Base-by-base conservation (phyloP, 2,888 invertebrate genomes). In the Eurois occulta region DNA sequence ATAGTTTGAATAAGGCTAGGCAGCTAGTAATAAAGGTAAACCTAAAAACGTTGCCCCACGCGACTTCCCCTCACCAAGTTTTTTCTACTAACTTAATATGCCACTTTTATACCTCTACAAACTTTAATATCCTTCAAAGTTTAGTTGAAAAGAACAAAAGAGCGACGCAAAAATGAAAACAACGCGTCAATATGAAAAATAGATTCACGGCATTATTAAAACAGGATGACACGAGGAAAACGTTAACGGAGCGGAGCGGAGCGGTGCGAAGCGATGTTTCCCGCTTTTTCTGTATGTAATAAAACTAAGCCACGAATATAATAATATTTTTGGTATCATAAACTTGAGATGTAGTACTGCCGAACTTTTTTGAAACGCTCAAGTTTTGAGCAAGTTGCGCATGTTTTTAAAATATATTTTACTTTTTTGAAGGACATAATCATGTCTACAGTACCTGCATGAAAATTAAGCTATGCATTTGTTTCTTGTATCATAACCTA, bases 111-210 rank as follows among this genome's bases (percentile, higher is more conserved):
- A 46, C 2, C 7, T 43, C 35, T 66, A 43, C 16, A 71, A 46
- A 55, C 41, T 77, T 71, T 62, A 76, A 77, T 80, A 76, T 55
- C 21, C 24, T 72, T 80, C 24, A 48, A 41, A 13, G 32, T 43
- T 5, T 35, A 60, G 41, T 43, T 11, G 18, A 67, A 71, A 62
- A 80, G 24, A 68, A 81, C 71, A 68, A 72, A 77, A 81, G 21
- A 72, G 41, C 16, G 46, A 13, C 62, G 48, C 55, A 73, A 64
- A 79, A 73, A 70, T 71, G 58, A 71, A 83, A 75, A 75, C 69
- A 75, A 66, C 35, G 62, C 64, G 83, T 76, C 80, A 65, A 71
- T 80, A 72, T 80, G 62, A 83, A 68, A 72, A 80, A 83, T 74
- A 72, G 60, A 62, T 68, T 52, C 35, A 43, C 71, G 32, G 48